Evolutionary conservation across 2,113 vertebrate species (phyloP).

Genomic region (Podocnemis expansa): DNA sequence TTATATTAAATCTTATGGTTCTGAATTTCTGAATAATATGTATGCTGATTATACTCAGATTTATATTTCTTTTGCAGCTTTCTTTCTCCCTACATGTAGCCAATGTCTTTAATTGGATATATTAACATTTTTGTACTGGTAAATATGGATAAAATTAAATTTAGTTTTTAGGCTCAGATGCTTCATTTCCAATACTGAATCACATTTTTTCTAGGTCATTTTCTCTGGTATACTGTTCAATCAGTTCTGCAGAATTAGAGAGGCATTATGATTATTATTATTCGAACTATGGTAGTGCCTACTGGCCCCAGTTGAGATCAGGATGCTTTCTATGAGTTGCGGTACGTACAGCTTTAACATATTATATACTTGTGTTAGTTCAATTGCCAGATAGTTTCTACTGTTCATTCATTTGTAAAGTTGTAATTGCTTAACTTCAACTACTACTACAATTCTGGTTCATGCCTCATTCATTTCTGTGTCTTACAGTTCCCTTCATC

Average conservation of each 20-base stretch:
- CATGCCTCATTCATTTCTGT: not conserved
- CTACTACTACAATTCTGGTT: not conserved
- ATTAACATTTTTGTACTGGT: not conserved
- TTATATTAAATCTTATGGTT: not conserved
- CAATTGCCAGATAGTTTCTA: not conserved
- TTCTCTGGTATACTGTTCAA: not conserved
- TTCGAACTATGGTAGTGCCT: not conserved
- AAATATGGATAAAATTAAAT: not conserved
- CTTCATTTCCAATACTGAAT: not conserved
- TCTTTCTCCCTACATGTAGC: not conserved
- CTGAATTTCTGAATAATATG: not conserved
- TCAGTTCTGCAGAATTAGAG: not conserved
- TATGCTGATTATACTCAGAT: not conserved
- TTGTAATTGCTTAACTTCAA: not conserved
- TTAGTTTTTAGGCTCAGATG: not conserved
- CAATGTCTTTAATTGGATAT: not conserved
- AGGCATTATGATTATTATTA: not conserved
- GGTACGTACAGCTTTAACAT: not conserved
- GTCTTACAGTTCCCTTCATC: not conserved
- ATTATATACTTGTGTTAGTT: not conserved
- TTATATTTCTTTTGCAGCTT: not conserved
- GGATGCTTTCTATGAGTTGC: not conserved
- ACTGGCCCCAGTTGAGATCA: not conserved
- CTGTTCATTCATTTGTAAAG: not conserved
- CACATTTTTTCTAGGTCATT: not conserved